Base-by-base conservation (phyloP, 2,797 vertebrate genomes). In the Clarias laeviceps region DNA sequence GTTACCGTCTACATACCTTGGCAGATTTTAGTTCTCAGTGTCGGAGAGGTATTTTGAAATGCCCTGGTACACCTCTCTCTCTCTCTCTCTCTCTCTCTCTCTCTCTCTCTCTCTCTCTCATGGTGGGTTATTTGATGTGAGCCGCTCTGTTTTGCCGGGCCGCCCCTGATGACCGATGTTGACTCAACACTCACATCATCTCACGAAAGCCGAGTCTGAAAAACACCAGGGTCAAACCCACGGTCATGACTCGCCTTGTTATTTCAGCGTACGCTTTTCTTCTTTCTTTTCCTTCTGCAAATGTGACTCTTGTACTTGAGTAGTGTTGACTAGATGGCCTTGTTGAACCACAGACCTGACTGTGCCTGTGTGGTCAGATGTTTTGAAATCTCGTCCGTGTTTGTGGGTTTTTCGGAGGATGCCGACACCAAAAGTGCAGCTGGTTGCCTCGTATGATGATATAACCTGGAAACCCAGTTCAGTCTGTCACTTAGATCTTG, bases 1-100 rank as follows among this genome's bases (percentile, higher is more conserved):
- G 93, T 90, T 90, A 88, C 68, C 82, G 92, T 94, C 93, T 92
- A 89, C 93, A 91, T 92, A 91, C 91, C 88, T 93, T 90, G 92
- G 87, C 93, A 92, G 91, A 92, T 94, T 94, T 94, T 93, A 94
- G 92, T 93, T 87, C 92, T 92, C 88, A 79, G 89, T 90, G 91
- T 93, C 94, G 92, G 72, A 89, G 90, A 93, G 89, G 91, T 88
- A 91, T 93, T 92, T 86, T 82, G 20, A 72, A 88, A 78, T 50
- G 45, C 69, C 76, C 73, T 45, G 37, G 18, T 65, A 80, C 2
- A 12, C 14, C 70, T 68, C 50, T 50, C 3, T 15, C 17, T 15
- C n/a, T 64, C 54, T n/a, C 27, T n/a, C 22, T 27, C 70, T 69
- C 34, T 59, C 64, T 69, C 17, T 45, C 40, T 73, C 50, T 59